These are phyloP conservation scores for Agrochola circellaris DNA, from an alignment of 2,888 invertebrate genomes.

Conservation along the genomic window DNA sequence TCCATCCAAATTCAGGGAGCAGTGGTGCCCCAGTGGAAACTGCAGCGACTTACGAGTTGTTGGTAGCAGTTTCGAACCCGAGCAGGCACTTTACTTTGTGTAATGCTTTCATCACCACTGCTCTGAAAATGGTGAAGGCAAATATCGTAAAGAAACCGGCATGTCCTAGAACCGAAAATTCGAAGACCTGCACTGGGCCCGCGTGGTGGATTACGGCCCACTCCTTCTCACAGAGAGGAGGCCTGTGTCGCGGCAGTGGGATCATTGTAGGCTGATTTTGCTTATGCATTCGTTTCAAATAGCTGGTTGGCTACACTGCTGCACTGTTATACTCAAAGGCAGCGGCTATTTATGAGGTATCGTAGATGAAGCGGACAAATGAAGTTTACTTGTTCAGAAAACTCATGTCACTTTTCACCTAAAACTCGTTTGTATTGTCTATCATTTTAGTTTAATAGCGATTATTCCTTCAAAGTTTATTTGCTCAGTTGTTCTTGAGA, in stretches of 20 bases:
- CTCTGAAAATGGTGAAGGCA: too few relatives aligned
- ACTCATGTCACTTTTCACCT: background rate
- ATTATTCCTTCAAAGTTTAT: background rate
- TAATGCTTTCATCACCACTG: background rate
- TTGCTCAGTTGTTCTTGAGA: background rate
- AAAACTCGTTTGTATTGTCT: slow-evolving; percentile 4
- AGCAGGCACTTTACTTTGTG: too few relatives aligned
- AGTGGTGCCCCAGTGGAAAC: background rate
- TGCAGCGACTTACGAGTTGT: background rate
- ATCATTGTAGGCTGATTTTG: background rate
- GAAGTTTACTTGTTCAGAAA: background rate
- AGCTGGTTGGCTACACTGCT: background rate
- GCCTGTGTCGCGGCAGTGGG: background rate
- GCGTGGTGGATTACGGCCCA: too few relatives aligned
- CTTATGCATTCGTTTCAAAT: background rate
- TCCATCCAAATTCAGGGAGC: slow-evolving; percentile 26
- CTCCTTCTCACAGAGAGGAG: background rate
- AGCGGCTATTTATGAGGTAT: background rate
- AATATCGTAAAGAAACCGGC: background rate
- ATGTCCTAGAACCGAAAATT: background rate
- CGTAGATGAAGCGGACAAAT: slow-evolving; percentile 9
- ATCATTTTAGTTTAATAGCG: background rate
- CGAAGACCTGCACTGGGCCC: too few relatives aligned
- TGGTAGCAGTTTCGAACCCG: background rate
- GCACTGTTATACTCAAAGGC: background rate